These are phyloP conservation scores for Lineus longissimus DNA, from an alignment of 1,140 invertebrate genomes.

Conservation along the genomic window DNA sequence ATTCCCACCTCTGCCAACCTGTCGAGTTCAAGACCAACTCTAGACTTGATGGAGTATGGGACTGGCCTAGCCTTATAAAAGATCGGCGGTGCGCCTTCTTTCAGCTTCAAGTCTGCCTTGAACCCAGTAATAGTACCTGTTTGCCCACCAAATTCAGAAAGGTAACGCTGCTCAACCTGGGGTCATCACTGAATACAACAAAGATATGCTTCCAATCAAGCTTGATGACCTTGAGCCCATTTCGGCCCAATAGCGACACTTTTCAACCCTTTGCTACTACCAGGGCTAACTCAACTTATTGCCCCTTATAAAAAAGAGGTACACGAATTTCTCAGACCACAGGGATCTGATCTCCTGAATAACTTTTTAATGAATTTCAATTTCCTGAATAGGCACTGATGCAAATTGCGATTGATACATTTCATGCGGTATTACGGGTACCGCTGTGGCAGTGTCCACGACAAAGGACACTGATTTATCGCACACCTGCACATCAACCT, in stretches of 20 bases:
- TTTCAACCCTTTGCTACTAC: not conserved
- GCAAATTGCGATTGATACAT: not conserved
- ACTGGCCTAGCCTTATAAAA: slow-evolving; percentile 41
- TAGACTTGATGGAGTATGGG: not conserved
- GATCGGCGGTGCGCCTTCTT: slow-evolving; percentile 10
- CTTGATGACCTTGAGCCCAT: slow-evolving; percentile 5
- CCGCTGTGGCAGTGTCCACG: not conserved
- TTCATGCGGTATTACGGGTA: not conserved
- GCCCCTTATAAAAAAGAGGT: not conserved
- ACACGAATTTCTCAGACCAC: not conserved
- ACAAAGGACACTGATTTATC: too few species aligned
- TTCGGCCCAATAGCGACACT: slow-evolving; percentile 9
- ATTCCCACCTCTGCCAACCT: not conserved
- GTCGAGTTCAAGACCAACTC: slow-evolving; percentile 3
- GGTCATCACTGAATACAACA: not conserved
- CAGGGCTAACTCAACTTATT: not conserved
- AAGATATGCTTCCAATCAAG: slow-evolving; percentile 11
- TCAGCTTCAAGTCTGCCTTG: slow-evolving; percentile 16
- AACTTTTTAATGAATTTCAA: not conserved
- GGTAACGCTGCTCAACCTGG: not conserved
- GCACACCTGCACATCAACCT: too few species aligned
- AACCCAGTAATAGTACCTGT: slow-evolving; percentile 13
- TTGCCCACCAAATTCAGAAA: not conserved
- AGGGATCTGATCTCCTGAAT: not conserved
- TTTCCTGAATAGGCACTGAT: too few species aligned